Base-by-base conservation (phyloP, 2,888 invertebrate species). In the Leucozona laternaria region DNA sequence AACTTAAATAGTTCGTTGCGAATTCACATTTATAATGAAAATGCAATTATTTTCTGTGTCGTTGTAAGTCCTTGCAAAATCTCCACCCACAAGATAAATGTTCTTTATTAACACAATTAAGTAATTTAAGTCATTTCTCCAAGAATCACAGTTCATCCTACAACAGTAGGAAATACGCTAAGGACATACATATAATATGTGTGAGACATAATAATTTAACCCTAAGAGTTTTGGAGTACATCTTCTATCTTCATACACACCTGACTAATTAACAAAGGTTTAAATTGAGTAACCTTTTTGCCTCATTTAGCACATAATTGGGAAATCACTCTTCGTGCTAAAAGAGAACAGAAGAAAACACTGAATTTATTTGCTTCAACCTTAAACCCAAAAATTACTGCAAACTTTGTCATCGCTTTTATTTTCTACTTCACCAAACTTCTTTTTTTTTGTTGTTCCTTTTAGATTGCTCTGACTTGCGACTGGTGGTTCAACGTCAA, bases 401-500 rank as follows among this genome's bases (percentile, higher is more conserved):
- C 77, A 78, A 77, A 81, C 62, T 86, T 78, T 81, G 62, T 85
- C 77, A 84, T 76, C 31, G 34, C 40, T 55, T 58, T 70, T 64
- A 43, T 66, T 37, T 50, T 57, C 68, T 72, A 57, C 17, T 25
- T 43, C 25, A 68, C 20, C 7, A 11, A 4, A 17, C 2, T 28
- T 8, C 1, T 31, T n/a, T 3, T 28, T n/a, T 31, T 45, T 15
- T 20, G n/a, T 31, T 20, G n/a, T 34, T 22, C 10, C 8, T 72
- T 64, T 62, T 77, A 92, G 92, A 96, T 97, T 15, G 97, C 96
- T 0, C 93, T 97, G 55, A 97, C 97, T 0, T 97, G 97, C 90
- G 97, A 97, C 91, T 97, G 97, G 97, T 97, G 97, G 97, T 97
- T 97, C 93, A 97, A 97, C 91, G 97, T 97, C 0, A 96, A 96